These are phyloP conservation scores for Seira ritae DNA, from an alignment of 2,888 invertebrate genomes.

Conservation along the genomic window DNA sequence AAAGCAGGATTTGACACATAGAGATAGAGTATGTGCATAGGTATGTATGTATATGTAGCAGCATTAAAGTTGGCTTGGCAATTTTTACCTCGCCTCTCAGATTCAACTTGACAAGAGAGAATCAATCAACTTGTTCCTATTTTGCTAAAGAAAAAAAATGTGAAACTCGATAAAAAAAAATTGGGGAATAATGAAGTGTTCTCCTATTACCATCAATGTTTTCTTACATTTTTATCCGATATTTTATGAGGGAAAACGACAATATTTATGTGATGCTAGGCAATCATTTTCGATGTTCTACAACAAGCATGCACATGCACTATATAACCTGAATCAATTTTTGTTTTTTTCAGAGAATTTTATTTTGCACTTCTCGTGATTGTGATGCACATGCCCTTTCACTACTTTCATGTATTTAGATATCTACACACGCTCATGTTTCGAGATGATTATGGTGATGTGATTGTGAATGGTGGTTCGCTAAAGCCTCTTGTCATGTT, in stretches of 20 bases:
- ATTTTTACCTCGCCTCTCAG: too few species aligned
- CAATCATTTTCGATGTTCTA: slow-evolving; percentile 1
- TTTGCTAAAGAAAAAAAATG: not conserved
- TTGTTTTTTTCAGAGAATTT: too few species aligned
- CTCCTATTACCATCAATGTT: not conserved
- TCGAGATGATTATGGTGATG: not conserved
- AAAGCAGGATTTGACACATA: too few species aligned
- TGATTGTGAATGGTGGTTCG: not conserved
- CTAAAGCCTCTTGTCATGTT: too few species aligned
- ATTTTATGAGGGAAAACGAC: slow-evolving; percentile 8
- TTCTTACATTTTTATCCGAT: not conserved
- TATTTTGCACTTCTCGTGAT: too few species aligned
- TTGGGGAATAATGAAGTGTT: slow-evolving; percentile 1
- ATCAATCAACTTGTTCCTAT: slow-evolving; percentile 14
- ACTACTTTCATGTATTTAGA: not conserved
- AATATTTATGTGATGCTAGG: not conserved
- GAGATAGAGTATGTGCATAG: too few species aligned
- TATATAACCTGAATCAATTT: not conserved
- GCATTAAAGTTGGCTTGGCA: too few species aligned
- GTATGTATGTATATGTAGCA: too few species aligned
- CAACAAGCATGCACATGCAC: not conserved
- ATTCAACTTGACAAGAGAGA: not conserved
- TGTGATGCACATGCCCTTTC: too few species aligned
- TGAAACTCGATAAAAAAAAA: slow-evolving; percentile 13
- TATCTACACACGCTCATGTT: slow-evolving; percentile 6